Percentiles rank a stretch among this genome's conserved stretches.
Conservation (phyloP, 1,140 invertebrate species). For the Leptopilina clavipes region DNA sequence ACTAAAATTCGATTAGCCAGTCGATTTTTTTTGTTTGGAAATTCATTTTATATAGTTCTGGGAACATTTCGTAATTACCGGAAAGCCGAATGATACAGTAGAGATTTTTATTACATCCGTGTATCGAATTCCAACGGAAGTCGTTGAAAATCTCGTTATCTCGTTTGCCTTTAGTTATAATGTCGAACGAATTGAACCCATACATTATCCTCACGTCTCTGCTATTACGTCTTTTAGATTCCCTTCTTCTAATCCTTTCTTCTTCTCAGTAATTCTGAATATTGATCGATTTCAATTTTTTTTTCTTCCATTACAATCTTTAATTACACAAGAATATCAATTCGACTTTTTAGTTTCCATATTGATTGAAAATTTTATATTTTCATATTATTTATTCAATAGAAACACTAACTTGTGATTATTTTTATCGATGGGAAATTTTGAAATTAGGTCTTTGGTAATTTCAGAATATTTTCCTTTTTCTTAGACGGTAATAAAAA, state of each 20-base stretch:
- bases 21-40: too few species aligned
- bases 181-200: not conserved
- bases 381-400: too few species aligned
- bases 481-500: too few species aligned
- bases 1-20: too few species aligned
- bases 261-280: not conserved
- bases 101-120: constrained; percentile 8
- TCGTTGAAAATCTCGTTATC: constrained; percentile 27
- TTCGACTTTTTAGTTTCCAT: not conserved
- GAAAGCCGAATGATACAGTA: constrained; percentile 12
- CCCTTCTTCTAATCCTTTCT: not conserved
- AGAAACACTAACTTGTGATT: too few species aligned
- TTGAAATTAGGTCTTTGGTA: too few species aligned
- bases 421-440: too few species aligned
- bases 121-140: constrained; percentile 22
- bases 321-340: too few species aligned
- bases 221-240: not conserved
- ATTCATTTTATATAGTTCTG: too few species aligned
- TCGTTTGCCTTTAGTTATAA: constrained; percentile 18
- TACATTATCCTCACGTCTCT: not conserved
- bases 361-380: too few species aligned
- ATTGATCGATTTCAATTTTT: not conserved
- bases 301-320: too few species aligned
- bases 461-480: too few species aligned
- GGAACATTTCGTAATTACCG: constrained; percentile 4